Evolutionary conservation across 53 echinoderm and acorn worm species (phyloP).

Genomic region (Echinometra lucunter): DNA sequence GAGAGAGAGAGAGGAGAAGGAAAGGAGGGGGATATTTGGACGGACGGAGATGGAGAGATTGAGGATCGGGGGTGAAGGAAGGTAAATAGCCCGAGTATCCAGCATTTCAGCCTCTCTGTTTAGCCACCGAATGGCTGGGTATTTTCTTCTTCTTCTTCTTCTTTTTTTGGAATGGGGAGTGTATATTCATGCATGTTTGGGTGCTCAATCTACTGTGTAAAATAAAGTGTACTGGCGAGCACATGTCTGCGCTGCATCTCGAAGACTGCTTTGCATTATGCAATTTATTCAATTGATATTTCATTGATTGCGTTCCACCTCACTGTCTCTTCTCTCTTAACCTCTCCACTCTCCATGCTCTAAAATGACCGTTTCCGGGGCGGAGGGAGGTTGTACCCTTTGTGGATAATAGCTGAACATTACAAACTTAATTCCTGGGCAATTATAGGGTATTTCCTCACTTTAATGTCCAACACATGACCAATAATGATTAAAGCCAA

Average conservation of each 20-base stretch:
- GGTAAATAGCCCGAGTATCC: slow-evolving; percentile 53
- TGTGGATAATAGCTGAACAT: too few relatives aligned
- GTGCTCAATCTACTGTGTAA: slow-evolving; percentile 13
- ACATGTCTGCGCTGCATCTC: slow-evolving; percentile 10
- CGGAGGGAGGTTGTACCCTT: too few relatives aligned
- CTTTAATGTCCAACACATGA: too few relatives aligned
- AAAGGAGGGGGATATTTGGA: background rate
- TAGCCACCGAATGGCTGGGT: background rate
- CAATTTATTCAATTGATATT: slow-evolving; percentile 62
- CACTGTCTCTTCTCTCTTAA: background rate
- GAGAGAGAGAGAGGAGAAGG: background rate
- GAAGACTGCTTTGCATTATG: slow-evolving; percentile 31
- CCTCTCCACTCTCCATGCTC: too few relatives aligned
- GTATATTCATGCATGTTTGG: slow-evolving; percentile 33
- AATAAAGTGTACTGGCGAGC: slow-evolving; percentile 25
- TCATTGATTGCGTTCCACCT: slow-evolving; percentile 47
- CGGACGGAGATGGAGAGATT: background rate
- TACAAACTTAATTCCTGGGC: too few relatives aligned
- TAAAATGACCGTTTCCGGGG: too few relatives aligned
- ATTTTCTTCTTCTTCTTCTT: too few relatives aligned
- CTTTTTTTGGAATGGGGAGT: background rate
- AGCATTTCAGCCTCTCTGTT: slow-evolving; percentile 5
- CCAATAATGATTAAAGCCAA: too few relatives aligned
- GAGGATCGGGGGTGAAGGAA: background rate
- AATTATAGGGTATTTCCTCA: too few relatives aligned